These are phyloP conservation scores for Muntiacus reevesi DNA, from an alignment of 2,113 vertebrate species.

Conservation along the genomic window DNA sequence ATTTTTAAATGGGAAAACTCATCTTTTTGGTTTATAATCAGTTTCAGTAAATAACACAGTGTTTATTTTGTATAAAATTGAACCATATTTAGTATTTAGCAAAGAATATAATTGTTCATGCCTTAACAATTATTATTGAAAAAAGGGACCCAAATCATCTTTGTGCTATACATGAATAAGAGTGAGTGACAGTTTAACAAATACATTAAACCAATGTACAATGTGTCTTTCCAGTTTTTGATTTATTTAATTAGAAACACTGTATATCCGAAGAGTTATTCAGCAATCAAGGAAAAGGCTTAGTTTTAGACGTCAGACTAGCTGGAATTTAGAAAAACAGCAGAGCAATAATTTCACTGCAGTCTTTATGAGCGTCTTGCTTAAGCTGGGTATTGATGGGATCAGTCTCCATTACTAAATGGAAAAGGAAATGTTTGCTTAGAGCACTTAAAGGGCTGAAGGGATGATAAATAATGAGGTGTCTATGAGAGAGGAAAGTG, in stretches of 20 bases:
- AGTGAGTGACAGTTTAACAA: slow-evolving; percentile 31
- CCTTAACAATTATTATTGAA: slow-evolving; percentile 12
- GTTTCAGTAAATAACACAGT: background rate
- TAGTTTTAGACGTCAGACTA: background rate
- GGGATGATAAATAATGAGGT: slow-evolving; percentile 26
- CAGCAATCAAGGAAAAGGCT: background rate
- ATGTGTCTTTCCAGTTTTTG: slow-evolving; percentile 16
- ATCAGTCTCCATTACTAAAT: slow-evolving; percentile 19
- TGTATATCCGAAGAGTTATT: slow-evolving; percentile 4
- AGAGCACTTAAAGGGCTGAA: slow-evolving; percentile 50
- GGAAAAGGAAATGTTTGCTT: slow-evolving; percentile 40
- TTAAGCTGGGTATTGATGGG: slow-evolving; percentile 58
- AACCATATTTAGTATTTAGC: background rate
- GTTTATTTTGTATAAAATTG: background rate
- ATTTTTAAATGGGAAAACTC: background rate
- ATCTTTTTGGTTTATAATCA: background rate
- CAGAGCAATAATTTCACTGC: background rate
- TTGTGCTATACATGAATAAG: slow-evolving; percentile 37
- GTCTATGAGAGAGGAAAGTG: background rate
- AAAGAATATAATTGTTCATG: background rate
- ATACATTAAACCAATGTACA: slow-evolving; percentile 47
- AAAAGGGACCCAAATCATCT: slow-evolving; percentile 55
- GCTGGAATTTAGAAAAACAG: slow-evolving; percentile 33
- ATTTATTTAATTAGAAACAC: slow-evolving; percentile 64
- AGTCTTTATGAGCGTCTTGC: slow-evolving; percentile 24